Evolutionary conservation across 1,140 invertebrate species (phyloP), one percentile per base, ranked within the genome.

Genomic region (Lordiphosa stackelbergi): DNA sequence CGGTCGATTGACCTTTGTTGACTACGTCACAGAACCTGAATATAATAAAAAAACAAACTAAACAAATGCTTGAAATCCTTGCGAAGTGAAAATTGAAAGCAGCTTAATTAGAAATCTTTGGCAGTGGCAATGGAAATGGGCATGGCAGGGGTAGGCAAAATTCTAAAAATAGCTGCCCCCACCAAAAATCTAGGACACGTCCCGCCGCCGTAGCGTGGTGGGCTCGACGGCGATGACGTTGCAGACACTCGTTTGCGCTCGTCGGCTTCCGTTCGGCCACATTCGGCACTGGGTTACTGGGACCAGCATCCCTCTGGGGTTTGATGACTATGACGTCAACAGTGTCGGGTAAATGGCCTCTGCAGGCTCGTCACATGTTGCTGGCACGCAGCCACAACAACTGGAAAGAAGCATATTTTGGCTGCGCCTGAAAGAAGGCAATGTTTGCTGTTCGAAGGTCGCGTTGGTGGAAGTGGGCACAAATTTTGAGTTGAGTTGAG

Each of bases 291-390:
- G 61, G 75, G 74, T 79, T 79, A 78, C 53, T 70, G 75, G 63
- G 73, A 38, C 49, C 12, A 51, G 69, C 43, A 52, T 16, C 24
- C 36, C 28, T 13, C 22, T 31, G 36, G 36, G 4, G 24, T 12
- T 34, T 55, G 35, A 31, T 56, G 66, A 68, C 81, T 55, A 65
- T 85, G 83, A 85, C 83, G 83, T 85, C 83, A 85, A 70, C 65
- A 71, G 36, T 47, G 64, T 54, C 66, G 75, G 83, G 83, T 85
- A 85, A 85, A 85, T 70, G 83, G 70, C 77, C 83, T 83, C 73
- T 84, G 66, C 65, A 68, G 61, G 45, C 55, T 59, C 52, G 68
- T 81, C 77, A 83, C 78, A 83, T 83, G 77, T 83, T 83, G 77
- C 77, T 77, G 58, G 40, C 59, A 47, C 22, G 43, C 47, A 57